Conservation (phyloP, 1,140 invertebrate species). For the Gonatopus flavifemur region DNA sequence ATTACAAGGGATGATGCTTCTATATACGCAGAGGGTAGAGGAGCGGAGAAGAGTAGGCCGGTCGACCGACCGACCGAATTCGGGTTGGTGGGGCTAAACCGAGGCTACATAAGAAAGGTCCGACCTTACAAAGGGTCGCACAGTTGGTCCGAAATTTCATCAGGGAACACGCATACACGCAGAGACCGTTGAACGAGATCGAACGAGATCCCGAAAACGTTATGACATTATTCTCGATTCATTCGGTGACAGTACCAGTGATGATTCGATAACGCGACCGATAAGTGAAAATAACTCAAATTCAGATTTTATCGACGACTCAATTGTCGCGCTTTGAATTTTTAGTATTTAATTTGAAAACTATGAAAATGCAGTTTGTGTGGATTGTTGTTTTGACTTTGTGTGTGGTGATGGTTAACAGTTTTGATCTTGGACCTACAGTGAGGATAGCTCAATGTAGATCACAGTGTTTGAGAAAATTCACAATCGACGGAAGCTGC, state of each 20-base stretch:
- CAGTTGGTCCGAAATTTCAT: slow-evolving; percentile 49
- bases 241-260: too few species aligned
- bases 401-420: slow-evolving; percentile 23
- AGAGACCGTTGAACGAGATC: too few species aligned
- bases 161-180: background rate
- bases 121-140: slow-evolving; percentile 43
- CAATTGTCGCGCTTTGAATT: too few species aligned
- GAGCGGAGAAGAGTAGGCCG: slow-evolving; percentile 5
- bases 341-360: too few species aligned
- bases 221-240: too few species aligned
- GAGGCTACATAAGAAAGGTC: slow-evolving; percentile 47
- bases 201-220: too few species aligned
- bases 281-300: too few species aligned
- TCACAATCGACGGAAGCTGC: slow-evolving; percentile 44
- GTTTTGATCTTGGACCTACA: slow-evolving; percentile 49
- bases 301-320: too few species aligned
- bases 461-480: slow-evolving; percentile 45
- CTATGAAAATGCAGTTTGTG: slow-evolving; percentile 22
- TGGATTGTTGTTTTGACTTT: slow-evolving; percentile 25
- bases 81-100: slow-evolving; percentile 36
- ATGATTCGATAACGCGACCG: too few species aligned
- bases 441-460: slow-evolving; percentile 52
- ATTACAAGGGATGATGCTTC: slow-evolving; percentile 53
- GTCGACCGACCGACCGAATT: slow-evolving; percentile 25
- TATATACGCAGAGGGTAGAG: slow-evolving; percentile 1